Conservation (phyloP, 2,888 invertebrate species). For the Ernsta delagoae region DNA sequence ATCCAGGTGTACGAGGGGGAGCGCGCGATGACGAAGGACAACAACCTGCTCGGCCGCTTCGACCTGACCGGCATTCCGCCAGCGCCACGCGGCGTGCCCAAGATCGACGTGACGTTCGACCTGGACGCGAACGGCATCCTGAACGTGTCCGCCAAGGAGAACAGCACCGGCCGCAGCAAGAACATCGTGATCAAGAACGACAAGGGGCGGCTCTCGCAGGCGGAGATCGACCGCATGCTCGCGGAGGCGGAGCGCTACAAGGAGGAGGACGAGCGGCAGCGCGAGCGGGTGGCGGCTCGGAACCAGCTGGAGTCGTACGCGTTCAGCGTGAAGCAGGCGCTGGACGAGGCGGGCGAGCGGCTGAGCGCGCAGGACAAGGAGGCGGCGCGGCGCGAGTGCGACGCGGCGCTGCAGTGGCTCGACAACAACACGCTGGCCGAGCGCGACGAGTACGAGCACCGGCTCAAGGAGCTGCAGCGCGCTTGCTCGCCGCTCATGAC, state of each 20-base stretch:
- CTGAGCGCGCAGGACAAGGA: slow-evolving; percentile 88
- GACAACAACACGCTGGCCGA: slow-evolving; percentile 88
- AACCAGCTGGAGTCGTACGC: slow-evolving; percentile 90
- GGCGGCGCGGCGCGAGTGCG: slow-evolving; percentile 75
- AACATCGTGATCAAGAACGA: slow-evolving; percentile 94
- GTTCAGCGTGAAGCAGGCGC: slow-evolving; percentile 88
- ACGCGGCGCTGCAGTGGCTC: slow-evolving; percentile 88
- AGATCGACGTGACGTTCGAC: slow-evolving; percentile 90
- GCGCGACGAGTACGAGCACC: slow-evolving; percentile 87
- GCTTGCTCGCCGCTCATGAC: slow-evolving; percentile 84
- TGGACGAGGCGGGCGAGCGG: slow-evolving; percentile 86
- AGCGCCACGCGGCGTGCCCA: slow-evolving; percentile 88
- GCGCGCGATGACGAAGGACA: slow-evolving; percentile 76
- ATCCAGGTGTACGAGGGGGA: slow-evolving; percentile 91
- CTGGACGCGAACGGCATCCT: slow-evolving; percentile 92
- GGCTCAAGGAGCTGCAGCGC: slow-evolving; percentile 84
- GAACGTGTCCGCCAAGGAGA: slow-evolving; percentile 92
- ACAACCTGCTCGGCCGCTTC: not conserved
- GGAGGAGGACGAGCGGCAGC: slow-evolving; percentile 89
- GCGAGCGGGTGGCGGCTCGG: slow-evolving; percentile 87
- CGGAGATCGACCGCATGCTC: slow-evolving; percentile 92
- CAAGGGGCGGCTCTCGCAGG: slow-evolving; percentile 91
- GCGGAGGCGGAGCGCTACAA: slow-evolving; percentile 89
- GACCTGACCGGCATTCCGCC: slow-evolving; percentile 85
- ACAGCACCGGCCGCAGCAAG: slow-evolving; percentile 87